phyloP scores from a whole-genome alignment of 2,113 vertebrate genomes.

The Monarcha castaneiventris region DNA sequence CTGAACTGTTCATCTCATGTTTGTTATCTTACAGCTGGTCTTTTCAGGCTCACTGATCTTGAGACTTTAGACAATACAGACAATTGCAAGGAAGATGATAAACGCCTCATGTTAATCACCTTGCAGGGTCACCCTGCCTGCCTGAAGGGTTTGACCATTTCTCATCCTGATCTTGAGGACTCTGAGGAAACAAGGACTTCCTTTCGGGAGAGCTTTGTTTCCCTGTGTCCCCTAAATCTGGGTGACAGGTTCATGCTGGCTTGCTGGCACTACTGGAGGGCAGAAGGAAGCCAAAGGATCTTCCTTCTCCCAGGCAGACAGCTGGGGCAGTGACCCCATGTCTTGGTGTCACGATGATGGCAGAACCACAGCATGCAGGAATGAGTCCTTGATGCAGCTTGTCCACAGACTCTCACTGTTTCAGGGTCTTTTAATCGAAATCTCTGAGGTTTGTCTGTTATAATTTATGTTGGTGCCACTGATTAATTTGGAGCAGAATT shows the following conservation, averaged over 20 bases:
- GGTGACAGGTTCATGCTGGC: background rate
- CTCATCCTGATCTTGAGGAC: background rate
- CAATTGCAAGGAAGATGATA: background rate
- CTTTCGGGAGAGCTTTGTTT: background rate
- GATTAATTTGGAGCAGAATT: background rate
- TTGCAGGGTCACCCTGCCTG: background rate
- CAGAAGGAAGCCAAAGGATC: background rate
- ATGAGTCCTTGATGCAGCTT: background rate
- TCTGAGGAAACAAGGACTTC: background rate
- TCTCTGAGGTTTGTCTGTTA: background rate
- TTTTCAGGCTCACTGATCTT: background rate
- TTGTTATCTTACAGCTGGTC: background rate
- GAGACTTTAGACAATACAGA: background rate
- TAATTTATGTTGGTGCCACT: background rate
- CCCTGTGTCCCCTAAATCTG: background rate
- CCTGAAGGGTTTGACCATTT: background rate
- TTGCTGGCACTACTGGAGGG: background rate
- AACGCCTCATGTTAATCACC: background rate
- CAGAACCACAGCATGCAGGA: rapidly evolving
- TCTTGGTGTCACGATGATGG: rapidly evolving
- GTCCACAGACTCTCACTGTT: background rate
- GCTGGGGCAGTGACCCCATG: rapidly evolving
- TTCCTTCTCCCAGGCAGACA: background rate
- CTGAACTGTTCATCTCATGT: background rate
- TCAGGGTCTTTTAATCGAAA: background rate